Evolutionary conservation across 1,140 invertebrate species (phyloP).

Genomic region (Coelopa frigida): DNA sequence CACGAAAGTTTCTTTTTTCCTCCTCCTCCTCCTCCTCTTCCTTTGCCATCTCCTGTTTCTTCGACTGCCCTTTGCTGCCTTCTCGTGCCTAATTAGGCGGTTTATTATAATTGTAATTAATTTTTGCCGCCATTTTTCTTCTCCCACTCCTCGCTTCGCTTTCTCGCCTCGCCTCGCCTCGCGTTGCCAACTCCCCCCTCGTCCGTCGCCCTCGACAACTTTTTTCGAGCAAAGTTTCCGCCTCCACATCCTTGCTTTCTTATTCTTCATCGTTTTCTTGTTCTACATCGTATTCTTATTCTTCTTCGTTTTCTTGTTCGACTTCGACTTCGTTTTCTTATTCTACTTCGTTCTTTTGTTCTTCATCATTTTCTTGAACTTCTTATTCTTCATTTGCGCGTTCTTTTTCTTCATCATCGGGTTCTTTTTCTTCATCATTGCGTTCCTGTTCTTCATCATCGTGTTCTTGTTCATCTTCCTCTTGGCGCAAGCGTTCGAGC

Average conservation of each 20-base stretch:
- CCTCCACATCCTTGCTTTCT: not conserved
- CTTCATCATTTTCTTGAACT: not conserved
- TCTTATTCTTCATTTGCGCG: not conserved
- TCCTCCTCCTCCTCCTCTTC: not conserved
- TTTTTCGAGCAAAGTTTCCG: too few species aligned
- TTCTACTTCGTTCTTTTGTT: not conserved
- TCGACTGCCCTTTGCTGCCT: conserved; percentile 8
- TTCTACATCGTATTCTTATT: not conserved
- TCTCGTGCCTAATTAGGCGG: conserved; percentile 33
- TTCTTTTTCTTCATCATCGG: not conserved
- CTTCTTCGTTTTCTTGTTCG: conserved; percentile 1
- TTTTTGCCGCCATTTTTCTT: conserved; percentile 11
- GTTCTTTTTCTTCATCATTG: too few species aligned
- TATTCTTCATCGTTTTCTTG: conserved; percentile 3
- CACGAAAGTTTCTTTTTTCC: conserved; percentile 4
- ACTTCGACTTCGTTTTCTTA: conserved; percentile 2
- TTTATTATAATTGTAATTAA: conserved; percentile 45
- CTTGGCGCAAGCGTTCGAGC: conserved; percentile 8
- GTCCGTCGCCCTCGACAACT: too few species aligned
- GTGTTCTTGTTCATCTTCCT: not conserved
- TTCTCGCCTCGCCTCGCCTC: not conserved
- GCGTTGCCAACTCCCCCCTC: too few species aligned
- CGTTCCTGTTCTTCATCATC: too few species aligned
- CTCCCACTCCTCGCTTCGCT: not conserved
- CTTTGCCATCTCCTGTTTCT: not conserved